Conservation (phyloP, 2,113 vertebrate species). For the Brienomyrus longianalis region DNA sequence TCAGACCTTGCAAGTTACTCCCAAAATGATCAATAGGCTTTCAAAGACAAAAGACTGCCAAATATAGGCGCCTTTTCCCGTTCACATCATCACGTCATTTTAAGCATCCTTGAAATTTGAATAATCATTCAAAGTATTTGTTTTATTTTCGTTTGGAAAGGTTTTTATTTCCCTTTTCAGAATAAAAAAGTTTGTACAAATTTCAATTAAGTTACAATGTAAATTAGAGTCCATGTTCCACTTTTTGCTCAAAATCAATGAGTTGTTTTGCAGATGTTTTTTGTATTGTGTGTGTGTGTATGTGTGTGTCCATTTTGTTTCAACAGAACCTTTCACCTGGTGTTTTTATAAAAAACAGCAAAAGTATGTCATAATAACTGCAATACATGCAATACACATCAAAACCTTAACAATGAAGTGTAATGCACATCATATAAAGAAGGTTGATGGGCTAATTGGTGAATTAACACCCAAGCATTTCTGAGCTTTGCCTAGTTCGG, state of each 20-base stretch:
- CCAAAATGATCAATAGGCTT: constrained; percentile 25
- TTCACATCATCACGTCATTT: neutral
- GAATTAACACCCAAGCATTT: neutral
- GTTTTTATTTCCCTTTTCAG: neutral
- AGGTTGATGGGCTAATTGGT: neutral
- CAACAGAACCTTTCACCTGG: neutral
- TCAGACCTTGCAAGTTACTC: constrained; percentile 1
- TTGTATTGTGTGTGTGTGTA: no score
- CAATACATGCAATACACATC: neutral
- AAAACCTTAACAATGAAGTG: neutral
- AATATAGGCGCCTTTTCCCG: neutral
- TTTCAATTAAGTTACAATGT: neutral
- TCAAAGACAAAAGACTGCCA: constrained; percentile 16
- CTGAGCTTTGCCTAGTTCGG: neutral
- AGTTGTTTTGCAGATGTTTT: no score
- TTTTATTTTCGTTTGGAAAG: neutral
- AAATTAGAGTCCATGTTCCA: neutral
- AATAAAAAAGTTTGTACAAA: no score
- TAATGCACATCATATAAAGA: neutral
- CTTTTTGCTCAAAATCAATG: neutral
- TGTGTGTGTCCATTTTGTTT: no score
- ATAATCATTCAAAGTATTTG: neutral
- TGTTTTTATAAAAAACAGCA: no score
- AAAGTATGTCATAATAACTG: neutral
- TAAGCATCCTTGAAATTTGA: neutral